Evolutionary conservation across 2,113 vertebrate species (phyloP).

Genomic region (Scomber colias): DNA sequence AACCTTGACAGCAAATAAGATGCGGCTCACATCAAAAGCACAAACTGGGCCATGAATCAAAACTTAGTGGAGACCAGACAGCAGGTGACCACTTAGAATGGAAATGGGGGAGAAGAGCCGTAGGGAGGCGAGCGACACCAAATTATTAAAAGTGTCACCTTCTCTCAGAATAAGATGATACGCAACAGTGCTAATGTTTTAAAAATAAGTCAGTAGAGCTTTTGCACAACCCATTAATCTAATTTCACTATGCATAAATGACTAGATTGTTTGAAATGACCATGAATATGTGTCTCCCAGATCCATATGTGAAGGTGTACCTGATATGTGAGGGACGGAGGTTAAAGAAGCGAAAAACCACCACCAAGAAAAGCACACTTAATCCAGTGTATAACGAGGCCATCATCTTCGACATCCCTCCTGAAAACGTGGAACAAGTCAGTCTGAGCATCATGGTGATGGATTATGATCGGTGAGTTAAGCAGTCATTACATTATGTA

Average conservation of each 20-base stretch:
- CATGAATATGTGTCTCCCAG: slow-evolving; percentile 74
- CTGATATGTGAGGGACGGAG: slow-evolving; percentile 95
- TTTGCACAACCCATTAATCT: neutral
- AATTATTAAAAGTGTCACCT: neutral
- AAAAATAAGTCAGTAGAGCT: no score
- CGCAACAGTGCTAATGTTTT: no score
- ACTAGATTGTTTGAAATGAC: neutral
- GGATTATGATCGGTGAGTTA: slow-evolving; percentile 95
- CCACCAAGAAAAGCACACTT: slow-evolving; percentile 95
- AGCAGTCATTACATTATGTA: neutral
- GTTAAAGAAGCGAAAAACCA: slow-evolving; percentile 96
- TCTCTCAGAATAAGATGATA: neutral
- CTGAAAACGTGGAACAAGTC: slow-evolving; percentile 98
- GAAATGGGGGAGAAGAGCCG: neutral
- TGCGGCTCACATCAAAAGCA: slow-evolving; percentile 53
- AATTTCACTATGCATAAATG: neutral
- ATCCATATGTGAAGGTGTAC: slow-evolving; percentile 98
- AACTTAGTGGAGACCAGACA: slow-evolving; percentile 13
- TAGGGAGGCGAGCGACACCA: neutral
- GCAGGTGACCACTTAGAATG: slow-evolving; percentile 24
- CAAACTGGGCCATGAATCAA: slow-evolving; percentile 30
- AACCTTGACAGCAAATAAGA: slow-evolving; percentile 47
- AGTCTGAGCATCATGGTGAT: slow-evolving; percentile 97
- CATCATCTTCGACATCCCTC: slow-evolving; percentile 98
- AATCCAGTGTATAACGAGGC: slow-evolving; percentile 98